These are phyloP conservation scores for Motacilla tschutschensis DNA, from an alignment of 2,113 vertebrate species.

Conservation along the genomic window DNA sequence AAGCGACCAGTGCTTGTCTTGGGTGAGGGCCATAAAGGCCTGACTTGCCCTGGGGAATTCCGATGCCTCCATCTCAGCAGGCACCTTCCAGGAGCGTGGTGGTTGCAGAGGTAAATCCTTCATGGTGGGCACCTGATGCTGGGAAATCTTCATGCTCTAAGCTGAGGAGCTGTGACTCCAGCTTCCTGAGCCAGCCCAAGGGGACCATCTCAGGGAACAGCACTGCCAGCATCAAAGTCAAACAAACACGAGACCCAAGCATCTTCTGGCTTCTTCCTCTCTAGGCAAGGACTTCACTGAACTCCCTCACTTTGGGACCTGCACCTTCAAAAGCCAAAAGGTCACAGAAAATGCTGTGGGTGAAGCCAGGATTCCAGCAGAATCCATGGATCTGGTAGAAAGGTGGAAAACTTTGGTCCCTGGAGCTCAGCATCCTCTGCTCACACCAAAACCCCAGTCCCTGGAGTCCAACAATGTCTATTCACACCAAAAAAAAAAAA, in stretches of 20 bases:
- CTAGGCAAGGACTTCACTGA: background rate
- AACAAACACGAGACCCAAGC: background rate
- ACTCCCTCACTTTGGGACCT: background rate
- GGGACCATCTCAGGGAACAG: background rate
- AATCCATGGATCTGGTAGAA: background rate
- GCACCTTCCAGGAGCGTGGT: fast-evolving
- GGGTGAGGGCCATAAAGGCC: background rate
- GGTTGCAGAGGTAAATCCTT: background rate
- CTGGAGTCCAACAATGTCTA: background rate
- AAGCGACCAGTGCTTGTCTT: constrained; percentile 25
- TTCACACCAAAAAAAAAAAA: too few species aligned
- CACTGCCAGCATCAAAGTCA: background rate
- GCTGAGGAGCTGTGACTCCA: background rate
- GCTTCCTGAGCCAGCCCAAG: background rate
- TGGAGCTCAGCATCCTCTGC: background rate
- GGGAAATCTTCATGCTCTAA: background rate
- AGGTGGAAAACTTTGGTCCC: background rate
- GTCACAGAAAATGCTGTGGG: background rate
- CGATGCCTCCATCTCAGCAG: background rate
- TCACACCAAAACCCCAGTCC: background rate
- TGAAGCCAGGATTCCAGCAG: background rate
- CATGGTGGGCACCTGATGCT: background rate
- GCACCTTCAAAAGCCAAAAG: background rate
- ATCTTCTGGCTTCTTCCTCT: background rate
- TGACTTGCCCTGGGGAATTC: background rate